Conservation (phyloP, 2,797 vertebrate genomes). For the Helostoma temminkii region DNA sequence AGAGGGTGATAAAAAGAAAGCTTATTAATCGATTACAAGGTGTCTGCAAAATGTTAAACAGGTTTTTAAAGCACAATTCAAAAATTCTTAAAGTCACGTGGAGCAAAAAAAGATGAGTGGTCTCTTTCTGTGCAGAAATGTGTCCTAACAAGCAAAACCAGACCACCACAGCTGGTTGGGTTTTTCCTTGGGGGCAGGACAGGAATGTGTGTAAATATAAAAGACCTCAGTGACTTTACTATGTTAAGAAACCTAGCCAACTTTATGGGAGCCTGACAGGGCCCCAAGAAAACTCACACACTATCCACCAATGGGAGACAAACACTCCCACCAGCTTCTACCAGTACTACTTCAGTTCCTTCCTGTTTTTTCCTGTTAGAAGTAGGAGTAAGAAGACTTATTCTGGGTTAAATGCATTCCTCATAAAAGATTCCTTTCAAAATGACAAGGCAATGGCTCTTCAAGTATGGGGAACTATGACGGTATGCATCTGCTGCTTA, state of each 20-base stretch:
- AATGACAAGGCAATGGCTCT: conserved; percentile 32
- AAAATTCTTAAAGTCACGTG: too few relatives aligned
- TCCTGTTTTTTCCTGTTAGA: conserved; percentile 1
- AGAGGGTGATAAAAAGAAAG: too few relatives aligned
- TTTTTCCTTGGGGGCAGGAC: conserved; percentile 19
- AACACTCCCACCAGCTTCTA: conserved; percentile 34
- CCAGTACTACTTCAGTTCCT: background rate
- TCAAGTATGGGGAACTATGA: conserved; percentile 10
- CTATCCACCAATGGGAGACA: conserved; percentile 49
- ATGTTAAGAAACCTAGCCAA: conserved; percentile 12
- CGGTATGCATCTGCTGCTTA: conserved; percentile 41
- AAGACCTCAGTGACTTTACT: conserved; percentile 33
- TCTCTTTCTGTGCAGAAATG: background rate
- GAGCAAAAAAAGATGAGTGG: background rate
- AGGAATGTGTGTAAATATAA: conserved; percentile 66
- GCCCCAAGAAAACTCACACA: conserved; percentile 29
- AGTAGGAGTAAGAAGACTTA: background rate
- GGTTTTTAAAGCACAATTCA: too few relatives aligned
- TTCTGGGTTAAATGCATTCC: background rate
- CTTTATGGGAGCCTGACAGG: conserved; percentile 18
- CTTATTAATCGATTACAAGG: too few relatives aligned
- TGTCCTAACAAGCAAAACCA: background rate
- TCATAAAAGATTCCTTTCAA: background rate
- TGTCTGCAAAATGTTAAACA: too few relatives aligned
- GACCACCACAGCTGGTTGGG: conserved; percentile 1